Conservation (phyloP, 2,113 vertebrate species). For the Thamnaconus septentrionalis region DNA sequence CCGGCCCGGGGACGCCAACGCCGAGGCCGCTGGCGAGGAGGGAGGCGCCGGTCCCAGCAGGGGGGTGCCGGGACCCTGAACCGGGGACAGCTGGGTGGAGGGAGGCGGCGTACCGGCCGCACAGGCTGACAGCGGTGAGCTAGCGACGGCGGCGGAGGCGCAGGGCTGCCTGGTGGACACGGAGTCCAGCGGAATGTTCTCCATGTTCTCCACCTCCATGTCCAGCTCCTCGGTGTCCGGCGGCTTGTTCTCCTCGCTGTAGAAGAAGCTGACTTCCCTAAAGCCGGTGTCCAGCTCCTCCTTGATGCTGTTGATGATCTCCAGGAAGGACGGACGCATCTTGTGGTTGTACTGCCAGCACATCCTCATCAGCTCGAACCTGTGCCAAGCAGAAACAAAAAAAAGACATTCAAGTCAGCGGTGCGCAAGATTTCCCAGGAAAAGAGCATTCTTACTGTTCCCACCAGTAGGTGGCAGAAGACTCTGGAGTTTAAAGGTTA, state of each 20-base stretch:
- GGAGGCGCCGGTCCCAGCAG: slow-evolving; percentile 60
- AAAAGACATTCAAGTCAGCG: background rate
- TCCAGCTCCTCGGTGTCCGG: slow-evolving; percentile 93
- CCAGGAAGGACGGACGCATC: slow-evolving; percentile 95
- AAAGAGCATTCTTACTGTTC: too few species aligned
- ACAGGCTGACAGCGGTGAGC: slow-evolving; percentile 45
- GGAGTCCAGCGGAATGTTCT: slow-evolving; percentile 95
- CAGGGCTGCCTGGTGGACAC: slow-evolving; percentile 83
- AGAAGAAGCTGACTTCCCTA: slow-evolving; percentile 96
- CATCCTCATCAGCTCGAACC: slow-evolving; percentile 97
- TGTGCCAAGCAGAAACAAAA: slow-evolving; percentile 42
- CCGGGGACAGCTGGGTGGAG: slow-evolving; percentile 58
- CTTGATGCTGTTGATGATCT: slow-evolving; percentile 95
- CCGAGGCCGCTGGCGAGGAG: slow-evolving; percentile 53
- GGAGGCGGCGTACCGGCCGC: slow-evolving; percentile 46
- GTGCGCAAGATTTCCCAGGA: slow-evolving; percentile 3
- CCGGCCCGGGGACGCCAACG: slow-evolving; percentile 57
- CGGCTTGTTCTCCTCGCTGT: slow-evolving; percentile 97
- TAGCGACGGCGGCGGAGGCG: slow-evolving; percentile 21
- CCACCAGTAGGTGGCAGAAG: slow-evolving; percentile 72
- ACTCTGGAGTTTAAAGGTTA: slow-evolving; percentile 16
- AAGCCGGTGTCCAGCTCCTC: slow-evolving; percentile 92
- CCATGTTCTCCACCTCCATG: slow-evolving; percentile 94
- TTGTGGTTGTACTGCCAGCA: slow-evolving; percentile 99
- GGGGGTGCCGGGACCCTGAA: slow-evolving; percentile 63